Base-by-base conservation (phyloP, 2,797 vertebrate genomes). In the Spheniscus humboldti region DNA sequence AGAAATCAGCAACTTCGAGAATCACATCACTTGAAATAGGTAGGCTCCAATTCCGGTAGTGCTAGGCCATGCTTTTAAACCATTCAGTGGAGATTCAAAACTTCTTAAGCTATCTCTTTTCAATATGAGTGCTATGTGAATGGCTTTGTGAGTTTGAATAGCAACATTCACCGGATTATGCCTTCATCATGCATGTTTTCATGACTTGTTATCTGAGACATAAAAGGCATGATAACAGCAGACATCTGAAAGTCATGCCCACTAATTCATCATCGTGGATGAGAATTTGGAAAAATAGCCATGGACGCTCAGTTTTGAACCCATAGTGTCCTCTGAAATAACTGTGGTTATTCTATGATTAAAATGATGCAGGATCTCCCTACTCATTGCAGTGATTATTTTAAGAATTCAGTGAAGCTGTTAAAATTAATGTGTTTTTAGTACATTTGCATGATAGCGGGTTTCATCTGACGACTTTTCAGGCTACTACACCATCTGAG, bases 391-490 rank as follows among this genome's bases (percentile, higher is more conserved):
- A 71, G 39, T 37, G 74, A 56, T 67, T 76, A 62, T 53, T 75
- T 86, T 59, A 83, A 81, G 43, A 67, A 62, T 47, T 62, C 31
- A 50, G 53, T 37, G 35, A 86, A 92, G 43, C 52, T 82, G 27
- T 53, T 85, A 35, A 74, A 73, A 71, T 71, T 10, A 30, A 31
- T 74, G 18, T 71, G 31, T 0, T 71, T 77, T 85, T 39, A 50
- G n/a, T n/a, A 22, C 0, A 2, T 55, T 82, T 53, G 11, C n/a
- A 18, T 66, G 55, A 66, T 18, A 59, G 79, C 0, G 3, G 14
- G 22, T 89, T 95, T 91, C 22, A n/a, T 67, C 33, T 48, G 55
- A 71, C 87, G 15, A 52, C 63, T 93, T 83, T 69, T 68, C 75
- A 88, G 75, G 43, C 73, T 59, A 7, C 79, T 72, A 2, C 9